These are phyloP conservation scores for Psittacula cyanocephala DNA, from an alignment of 2,113 vertebrate species.

Conservation along the genomic window DNA sequence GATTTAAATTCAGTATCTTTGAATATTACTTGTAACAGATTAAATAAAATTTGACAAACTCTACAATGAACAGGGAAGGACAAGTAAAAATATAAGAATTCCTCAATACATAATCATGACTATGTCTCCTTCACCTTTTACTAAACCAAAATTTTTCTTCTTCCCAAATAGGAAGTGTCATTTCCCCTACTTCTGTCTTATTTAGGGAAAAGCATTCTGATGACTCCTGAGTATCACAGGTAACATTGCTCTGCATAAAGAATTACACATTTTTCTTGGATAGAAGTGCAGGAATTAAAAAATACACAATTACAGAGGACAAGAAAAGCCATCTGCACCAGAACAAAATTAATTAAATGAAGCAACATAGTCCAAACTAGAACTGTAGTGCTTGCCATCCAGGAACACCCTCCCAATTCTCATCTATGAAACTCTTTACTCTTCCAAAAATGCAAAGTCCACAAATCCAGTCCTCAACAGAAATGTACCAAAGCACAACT, in stretches of 20 bases:
- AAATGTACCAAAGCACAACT: neutral
- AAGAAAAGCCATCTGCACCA: neutral
- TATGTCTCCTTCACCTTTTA: neutral
- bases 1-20: neutral
- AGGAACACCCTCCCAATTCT: neutral
- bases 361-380: neutral
- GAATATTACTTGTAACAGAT: neutral
- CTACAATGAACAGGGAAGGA: neutral
- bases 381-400: neutral
- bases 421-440: neutral
- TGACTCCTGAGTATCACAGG: neutral
- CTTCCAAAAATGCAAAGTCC: neutral
- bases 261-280: neutral
- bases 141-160: neutral
- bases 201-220: neutral
- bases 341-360: neutral
- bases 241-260: neutral
- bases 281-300: neutral
- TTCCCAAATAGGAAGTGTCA: neutral
- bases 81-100: neutral
- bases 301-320: neutral
- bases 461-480: neutral
- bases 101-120: neutral
- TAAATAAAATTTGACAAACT: neutral
- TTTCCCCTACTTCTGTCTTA: neutral